A percentile compares a stretch with the other conserved stretches of the same genome.
Conservation (phyloP, 1,140 invertebrate species). For the Ceratoteleas bidentatus region DNA sequence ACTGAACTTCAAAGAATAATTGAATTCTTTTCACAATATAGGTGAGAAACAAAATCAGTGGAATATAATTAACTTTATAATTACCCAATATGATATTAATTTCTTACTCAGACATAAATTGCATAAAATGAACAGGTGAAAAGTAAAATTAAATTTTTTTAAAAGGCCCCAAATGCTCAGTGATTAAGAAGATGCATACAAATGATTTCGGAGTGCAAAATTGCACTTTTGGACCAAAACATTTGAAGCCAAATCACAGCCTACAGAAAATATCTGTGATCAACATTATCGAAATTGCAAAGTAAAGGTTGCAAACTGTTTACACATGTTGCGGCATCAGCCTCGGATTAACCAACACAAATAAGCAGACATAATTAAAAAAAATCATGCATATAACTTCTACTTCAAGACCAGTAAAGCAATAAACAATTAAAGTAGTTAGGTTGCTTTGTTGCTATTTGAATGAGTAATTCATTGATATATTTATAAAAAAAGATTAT, state of each 20-base stretch:
- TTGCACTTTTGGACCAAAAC: neutral
- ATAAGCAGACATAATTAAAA: slow-evolving; percentile 5
- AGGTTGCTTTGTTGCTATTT: too few relatives aligned
- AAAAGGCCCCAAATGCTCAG: too few relatives aligned
- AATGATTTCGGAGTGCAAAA: neutral
- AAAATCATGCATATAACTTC: slow-evolving; percentile 32
- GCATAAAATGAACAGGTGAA: too few relatives aligned
- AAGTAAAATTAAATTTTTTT: too few relatives aligned
- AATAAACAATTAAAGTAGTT: slow-evolving; percentile 8
- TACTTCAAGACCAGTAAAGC: slow-evolving; percentile 15
- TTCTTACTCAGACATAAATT: too few relatives aligned
- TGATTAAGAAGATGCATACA: neutral
- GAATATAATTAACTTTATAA: too few relatives aligned
- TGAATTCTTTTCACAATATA: too few relatives aligned
- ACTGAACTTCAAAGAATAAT: too few relatives aligned
- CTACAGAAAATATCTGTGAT: slow-evolving; percentile 17
- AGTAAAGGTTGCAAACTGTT: slow-evolving; percentile 16
- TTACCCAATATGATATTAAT: too few relatives aligned
- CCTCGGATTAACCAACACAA: slow-evolving; percentile 1
- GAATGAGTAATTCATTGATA: too few relatives aligned
- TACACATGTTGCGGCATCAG: slow-evolving; percentile 6
- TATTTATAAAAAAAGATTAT: too few relatives aligned
- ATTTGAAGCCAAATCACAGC: slow-evolving; percentile 15
- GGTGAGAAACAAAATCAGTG: too few relatives aligned
- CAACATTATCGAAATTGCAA: neutral